Evolutionary conservation across 2,797 vertebrate species (phyloP), one percentile per base, ranked within the genome.

Genomic region (Cebuella pygmaea): DNA sequence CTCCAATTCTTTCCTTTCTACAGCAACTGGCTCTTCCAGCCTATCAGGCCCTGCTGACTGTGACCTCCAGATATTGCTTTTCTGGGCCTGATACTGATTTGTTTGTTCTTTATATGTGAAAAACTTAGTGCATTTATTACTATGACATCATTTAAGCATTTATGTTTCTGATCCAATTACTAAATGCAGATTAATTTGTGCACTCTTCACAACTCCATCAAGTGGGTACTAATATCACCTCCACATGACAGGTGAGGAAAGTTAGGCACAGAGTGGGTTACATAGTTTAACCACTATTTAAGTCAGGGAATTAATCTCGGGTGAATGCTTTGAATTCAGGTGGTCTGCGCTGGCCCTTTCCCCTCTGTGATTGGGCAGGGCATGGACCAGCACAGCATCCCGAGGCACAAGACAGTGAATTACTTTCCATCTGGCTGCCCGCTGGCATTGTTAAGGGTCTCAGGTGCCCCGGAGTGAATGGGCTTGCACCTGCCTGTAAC

Each of bases 361-460:
- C 39, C 82, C 41, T 30, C 7, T 27, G 61, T 2, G 2, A 44
- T 12, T 17, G 8, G 8, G 10, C 36, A 33, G 10, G 11, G 27
- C 2, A 1, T 12, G 55, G 52, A 39, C 52, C 52, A 6, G 80
- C 5, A 2, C n/a, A 82, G 52, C 80, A 57, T 41, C 36, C 5
- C 1, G 1, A 20, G 36, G 36, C 19, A 19, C 5, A 14, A 72
- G 30, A 39, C 20, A 11, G 4, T 1, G 8, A 22, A 72, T 33
- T 0, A 9, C 4, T 75, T 44, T 3, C 19, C 39, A 24, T 24
- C 30, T 6, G 19, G 7, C 1, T 17, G 1, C 20, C 1, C 1
- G 4, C 5, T 9, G 15, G 36, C 55, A 44, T 19, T 50, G 19
- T 3, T 36, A 52, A 17, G 0, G 48, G 46, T 41, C 5, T 9